phyloP scores from a whole-genome alignment of 2,113 vertebrate species.

The Sphaerodactylus townsendi region DNA sequence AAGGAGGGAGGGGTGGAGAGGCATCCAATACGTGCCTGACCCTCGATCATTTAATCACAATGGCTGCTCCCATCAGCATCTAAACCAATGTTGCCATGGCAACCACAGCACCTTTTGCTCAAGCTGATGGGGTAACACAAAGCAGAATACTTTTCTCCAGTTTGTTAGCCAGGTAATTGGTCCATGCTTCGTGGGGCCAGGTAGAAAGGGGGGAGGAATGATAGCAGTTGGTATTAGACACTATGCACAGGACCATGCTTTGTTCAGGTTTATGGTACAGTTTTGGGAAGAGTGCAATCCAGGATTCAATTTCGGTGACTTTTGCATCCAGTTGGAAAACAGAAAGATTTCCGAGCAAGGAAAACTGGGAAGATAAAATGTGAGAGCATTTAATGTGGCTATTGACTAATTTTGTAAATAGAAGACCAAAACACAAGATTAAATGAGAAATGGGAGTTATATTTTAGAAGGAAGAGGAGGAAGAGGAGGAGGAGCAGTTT shows the following conservation, averaged over 20 bases:
- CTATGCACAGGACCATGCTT: slow-evolving; percentile 37
- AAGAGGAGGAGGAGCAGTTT: too few relatives aligned
- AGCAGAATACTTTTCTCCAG: slow-evolving; percentile 47
- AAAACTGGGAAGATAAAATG: too few relatives aligned
- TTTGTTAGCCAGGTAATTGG: slow-evolving; percentile 67
- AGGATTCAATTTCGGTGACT: slow-evolving; percentile 46
- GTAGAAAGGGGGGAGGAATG: slow-evolving; percentile 14
- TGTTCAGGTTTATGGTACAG: slow-evolving; percentile 49
- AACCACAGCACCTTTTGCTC: slow-evolving; percentile 25
- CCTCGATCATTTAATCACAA: slow-evolving; percentile 31
- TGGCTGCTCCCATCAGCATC: neutral
- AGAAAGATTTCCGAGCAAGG: too few relatives aligned
- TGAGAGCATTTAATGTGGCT: too few relatives aligned
- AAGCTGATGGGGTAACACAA: neutral
- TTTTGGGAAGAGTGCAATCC: slow-evolving; percentile 53
- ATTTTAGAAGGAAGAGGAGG: too few relatives aligned
- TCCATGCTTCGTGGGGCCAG: slow-evolving; percentile 44
- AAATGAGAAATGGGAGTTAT: too few relatives aligned
- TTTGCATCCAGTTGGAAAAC: too few relatives aligned
- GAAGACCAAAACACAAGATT: too few relatives aligned
- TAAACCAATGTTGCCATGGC: slow-evolving; percentile 4
- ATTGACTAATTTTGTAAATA: too few relatives aligned
- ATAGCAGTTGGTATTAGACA: slow-evolving; percentile 42
- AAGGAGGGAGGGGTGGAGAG: neutral
- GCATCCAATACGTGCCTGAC: neutral